phyloP scores from a whole-genome alignment of 2,797 vertebrate species.

The Threskiornis aethiopicus region DNA sequence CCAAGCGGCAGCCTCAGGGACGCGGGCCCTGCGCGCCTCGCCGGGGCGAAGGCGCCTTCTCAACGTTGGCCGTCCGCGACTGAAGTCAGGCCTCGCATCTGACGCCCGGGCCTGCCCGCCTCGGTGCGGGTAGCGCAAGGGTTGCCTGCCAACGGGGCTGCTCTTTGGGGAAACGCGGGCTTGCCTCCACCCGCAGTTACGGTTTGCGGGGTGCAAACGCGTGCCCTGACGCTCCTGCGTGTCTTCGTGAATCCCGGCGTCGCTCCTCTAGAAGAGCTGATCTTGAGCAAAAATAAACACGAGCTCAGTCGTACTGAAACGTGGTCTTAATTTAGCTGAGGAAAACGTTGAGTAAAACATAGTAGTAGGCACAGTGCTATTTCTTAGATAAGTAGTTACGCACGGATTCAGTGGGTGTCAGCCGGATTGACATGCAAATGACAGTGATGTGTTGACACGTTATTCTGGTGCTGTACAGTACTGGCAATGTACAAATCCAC shows the following conservation, averaged over 20 bases:
- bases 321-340: not conserved
- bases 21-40: accelerated
- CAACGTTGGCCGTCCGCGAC: accelerated
- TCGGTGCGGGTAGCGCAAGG: not conserved
- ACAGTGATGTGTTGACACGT: not conserved
- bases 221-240: accelerated
- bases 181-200: accelerated
- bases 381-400: not conserved
- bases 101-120: accelerated
- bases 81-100: accelerated
- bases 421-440: not conserved
- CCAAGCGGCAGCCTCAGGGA: accelerated
- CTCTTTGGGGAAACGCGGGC: accelerated
- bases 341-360: not conserved
- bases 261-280: accelerated
- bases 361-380: not conserved
- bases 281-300: not conserved
- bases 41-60: accelerated
- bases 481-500: not conserved
- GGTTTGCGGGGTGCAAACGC: accelerated
- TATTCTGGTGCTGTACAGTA: not conserved
- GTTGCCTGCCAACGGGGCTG: accelerated
- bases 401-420: not conserved
- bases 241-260: not conserved
- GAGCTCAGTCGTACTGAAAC: not conserved